phyloP scores from a whole-genome alignment of 2,888 invertebrate species.

The Schrankia costaestrigalis region DNA sequence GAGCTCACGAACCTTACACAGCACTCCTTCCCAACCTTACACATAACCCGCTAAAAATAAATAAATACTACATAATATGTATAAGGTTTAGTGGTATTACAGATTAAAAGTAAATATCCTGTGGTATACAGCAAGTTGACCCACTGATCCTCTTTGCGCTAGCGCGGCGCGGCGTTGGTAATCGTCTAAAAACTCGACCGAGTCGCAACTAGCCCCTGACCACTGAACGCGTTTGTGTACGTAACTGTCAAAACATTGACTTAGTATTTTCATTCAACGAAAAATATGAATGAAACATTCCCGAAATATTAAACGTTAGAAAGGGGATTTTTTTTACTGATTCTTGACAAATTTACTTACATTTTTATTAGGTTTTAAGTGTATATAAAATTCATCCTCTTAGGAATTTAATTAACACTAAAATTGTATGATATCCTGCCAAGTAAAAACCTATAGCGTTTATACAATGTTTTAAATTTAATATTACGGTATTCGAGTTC shows the following conservation, averaged over 20 bases:
- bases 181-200: constrained; percentile 54
- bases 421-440: not conserved
- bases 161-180: constrained; percentile 34
- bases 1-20: no score
- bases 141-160: constrained; percentile 40
- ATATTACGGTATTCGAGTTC: not conserved
- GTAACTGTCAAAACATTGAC: constrained; percentile 27
- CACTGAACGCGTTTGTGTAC: constrained; percentile 35
- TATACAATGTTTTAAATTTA: no score
- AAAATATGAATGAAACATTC: constrained; percentile 9
- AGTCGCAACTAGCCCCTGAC: constrained; percentile 43
- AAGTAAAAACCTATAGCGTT: no score
- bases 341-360: no score
- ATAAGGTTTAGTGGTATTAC: not conserved
- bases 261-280: constrained; percentile 6
- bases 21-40: no score
- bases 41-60: no score
- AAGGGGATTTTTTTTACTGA: no score
- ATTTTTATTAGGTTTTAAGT: no score
- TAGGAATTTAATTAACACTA: not conserved
- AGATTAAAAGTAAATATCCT: constrained; percentile 8
- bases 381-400: no score
- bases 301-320: no score
- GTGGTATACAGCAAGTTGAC: constrained; percentile 26
- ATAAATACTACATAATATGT: not conserved